Evolutionary conservation across 2,797 vertebrate genomes (phyloP), one percentile per base, ranked within the genome.

Genomic region (Rhynchotus rufescens): DNA sequence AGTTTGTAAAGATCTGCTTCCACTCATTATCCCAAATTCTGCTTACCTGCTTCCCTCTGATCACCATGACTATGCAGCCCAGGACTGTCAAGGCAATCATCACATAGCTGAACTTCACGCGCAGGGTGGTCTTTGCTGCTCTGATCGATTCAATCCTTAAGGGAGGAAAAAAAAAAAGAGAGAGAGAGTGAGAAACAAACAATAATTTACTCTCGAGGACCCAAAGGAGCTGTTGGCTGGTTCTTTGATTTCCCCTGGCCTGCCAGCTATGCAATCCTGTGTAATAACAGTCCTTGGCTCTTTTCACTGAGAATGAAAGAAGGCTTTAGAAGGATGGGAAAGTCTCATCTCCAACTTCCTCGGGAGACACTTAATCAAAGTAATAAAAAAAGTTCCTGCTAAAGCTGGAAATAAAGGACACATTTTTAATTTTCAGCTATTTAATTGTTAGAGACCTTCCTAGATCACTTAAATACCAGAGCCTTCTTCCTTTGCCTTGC

Each of bases 41-140:
- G n/a, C 98, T 98, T 88, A 99, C 99, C 98, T 90, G 89, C 97
- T 99, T 99, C 61, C 99, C 99, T 67, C 94, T 17, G 22, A 98
- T 12, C 40, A 99, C 88, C 98, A 98, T 99, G 3, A 17, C 0
- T 28, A 99, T 1, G 84, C 99, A 99, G 54, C 98, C 98, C 2
- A 60, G 3, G 34, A 99, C 42, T 9, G 99, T 98, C 89, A 96
- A 5, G 4, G 40, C 97, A 4, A 99, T 99, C 99, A 99, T 99
- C 8, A 97, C 0, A 6, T 98, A 99, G 96, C 98, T 98, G 67
- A 92, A 80, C 97, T 98, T 99, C 90, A 99, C 98, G 61, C 98
- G 96, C 26, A 98, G 10, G 78, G 86, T 98, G 96, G 98, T 99
- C 92, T 98, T 98, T 8, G 99, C 98, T 62, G 97, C 97, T 71